phyloP scores from a whole-genome alignment of 1,140 invertebrate genomes.

The Periplaneta americana region DNA sequence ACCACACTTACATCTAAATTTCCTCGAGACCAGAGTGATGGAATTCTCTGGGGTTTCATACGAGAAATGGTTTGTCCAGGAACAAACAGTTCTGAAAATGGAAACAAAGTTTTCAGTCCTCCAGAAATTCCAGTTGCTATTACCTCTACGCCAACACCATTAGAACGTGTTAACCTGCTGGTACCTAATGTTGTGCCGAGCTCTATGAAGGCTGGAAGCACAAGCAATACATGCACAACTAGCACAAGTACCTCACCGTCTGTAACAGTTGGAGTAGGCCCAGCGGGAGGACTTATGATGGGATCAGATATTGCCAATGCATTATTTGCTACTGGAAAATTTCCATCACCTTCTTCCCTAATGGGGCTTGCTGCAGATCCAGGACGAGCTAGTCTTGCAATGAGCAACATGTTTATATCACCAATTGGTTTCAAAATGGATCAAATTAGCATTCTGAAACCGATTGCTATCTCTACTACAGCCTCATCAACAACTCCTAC shows the following conservation, averaged over 20 bases:
- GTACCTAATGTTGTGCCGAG: conserved; percentile 19
- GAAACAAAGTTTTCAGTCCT: neutral
- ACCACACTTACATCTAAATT: conserved; percentile 57
- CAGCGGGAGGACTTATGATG: conserved; percentile 49
- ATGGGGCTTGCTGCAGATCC: conserved; percentile 8
- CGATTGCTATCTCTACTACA: neutral
- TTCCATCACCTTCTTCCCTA: conserved; percentile 31
- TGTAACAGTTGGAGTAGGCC: conserved; percentile 25
- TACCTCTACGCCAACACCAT: conserved; percentile 44
- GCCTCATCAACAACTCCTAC: neutral
- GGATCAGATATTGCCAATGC: conserved; percentile 53
- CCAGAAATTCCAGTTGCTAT: conserved; percentile 48
- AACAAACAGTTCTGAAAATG: neutral
- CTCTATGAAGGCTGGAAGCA: neutral
- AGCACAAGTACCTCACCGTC: neutral
- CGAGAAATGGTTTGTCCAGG: conserved; percentile 47
- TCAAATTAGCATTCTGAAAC: conserved; percentile 28
- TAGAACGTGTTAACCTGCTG: conserved; percentile 31
- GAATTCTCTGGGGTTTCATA: conserved; percentile 55
- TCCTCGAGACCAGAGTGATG: conserved; percentile 57
- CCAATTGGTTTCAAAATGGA: conserved; percentile 39
- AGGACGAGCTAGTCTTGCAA: neutral
- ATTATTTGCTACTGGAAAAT: conserved; percentile 47
- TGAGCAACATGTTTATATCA: conserved; percentile 32
- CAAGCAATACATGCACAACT: neutral